These are phyloP conservation scores for Xiphophorus maculatus DNA, from an alignment of 2,113 vertebrate species.

Conservation along the genomic window DNA sequence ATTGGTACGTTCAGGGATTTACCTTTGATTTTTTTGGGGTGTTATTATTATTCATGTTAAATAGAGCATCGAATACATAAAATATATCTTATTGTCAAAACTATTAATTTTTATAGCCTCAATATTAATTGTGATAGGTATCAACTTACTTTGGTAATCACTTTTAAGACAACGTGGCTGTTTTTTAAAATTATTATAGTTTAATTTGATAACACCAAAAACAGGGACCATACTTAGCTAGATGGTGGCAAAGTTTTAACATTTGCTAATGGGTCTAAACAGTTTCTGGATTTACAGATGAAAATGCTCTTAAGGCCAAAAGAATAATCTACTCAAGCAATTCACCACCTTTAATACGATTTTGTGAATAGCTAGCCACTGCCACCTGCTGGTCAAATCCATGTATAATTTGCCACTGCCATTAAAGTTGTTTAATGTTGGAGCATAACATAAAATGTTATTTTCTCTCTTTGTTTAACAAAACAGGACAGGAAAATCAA, in stretches of 20 bases:
- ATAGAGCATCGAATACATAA: background rate
- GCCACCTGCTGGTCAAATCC: slow-evolving; percentile 65
- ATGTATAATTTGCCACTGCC: slow-evolving; percentile 24
- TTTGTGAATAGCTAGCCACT: slow-evolving; percentile 38
- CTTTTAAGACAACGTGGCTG: background rate
- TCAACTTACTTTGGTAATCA: slow-evolving; percentile 5
- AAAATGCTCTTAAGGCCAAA: slow-evolving; percentile 8
- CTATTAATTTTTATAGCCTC: background rate
- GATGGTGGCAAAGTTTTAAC: background rate
- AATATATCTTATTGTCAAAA: background rate
- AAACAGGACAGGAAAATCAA: background rate
- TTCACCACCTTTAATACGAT: background rate
- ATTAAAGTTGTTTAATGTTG: background rate
- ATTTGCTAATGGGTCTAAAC: background rate
- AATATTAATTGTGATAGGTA: background rate
- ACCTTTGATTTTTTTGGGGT: background rate
- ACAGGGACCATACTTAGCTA: background rate
- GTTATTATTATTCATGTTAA: background rate
- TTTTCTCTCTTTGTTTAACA: background rate
- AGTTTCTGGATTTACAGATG: slow-evolving; percentile 18
- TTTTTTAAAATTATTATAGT: background rate
- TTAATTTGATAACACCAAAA: slow-evolving; percentile 1
- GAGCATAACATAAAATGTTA: background rate
- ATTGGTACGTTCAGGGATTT: background rate
- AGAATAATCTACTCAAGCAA: slow-evolving; percentile 9